A percentile compares a stretch with the other conserved stretches of the same genome.
These are phyloP conservation scores for Venusia cambrica DNA, from an alignment of 2,888 invertebrate genomes.

Conservation along the genomic window DNA sequence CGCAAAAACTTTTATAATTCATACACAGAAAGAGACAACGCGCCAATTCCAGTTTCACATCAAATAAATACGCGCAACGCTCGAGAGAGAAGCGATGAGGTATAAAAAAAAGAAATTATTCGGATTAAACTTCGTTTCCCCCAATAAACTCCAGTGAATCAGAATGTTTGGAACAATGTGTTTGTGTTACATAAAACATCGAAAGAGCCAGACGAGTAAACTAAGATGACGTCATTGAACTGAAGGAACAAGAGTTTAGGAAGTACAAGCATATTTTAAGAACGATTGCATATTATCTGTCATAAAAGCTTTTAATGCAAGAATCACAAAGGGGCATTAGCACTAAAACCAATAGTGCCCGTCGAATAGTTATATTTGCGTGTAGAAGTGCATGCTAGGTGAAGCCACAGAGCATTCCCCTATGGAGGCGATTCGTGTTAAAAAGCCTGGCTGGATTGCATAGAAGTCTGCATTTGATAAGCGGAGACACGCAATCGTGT, in stretches of 20 bases:
- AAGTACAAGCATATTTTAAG: slow-evolving; percentile 4
- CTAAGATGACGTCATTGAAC: slow-evolving; percentile 9
- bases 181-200: slow-evolving; percentile 16
- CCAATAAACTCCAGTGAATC: slow-evolving; percentile 19
- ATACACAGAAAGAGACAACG: slow-evolving; percentile 16
- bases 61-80: slow-evolving; percentile 28
- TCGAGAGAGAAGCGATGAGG: slow-evolving; percentile 15
- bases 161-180: slow-evolving; percentile 21
- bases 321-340: slow-evolving; percentile 9
- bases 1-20: slow-evolving; percentile 16
- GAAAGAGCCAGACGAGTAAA: slow-evolving; percentile 8
- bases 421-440: slow-evolving; percentile 16
- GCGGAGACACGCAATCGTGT: slow-evolving; percentile 10
- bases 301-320: slow-evolving; percentile 4
- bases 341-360: slow-evolving; percentile 2
- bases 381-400: slow-evolving; percentile 17
- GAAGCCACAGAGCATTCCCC: slow-evolving; percentile 5
- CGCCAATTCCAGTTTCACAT: slow-evolving; percentile 21
- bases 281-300: slow-evolving; percentile 4
- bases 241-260: slow-evolving; percentile 8
- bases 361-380: slow-evolving; percentile 16
- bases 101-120: slow-evolving; percentile 25
- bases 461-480: slow-evolving; percentile 13
- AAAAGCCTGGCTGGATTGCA: slow-evolving; percentile 9
- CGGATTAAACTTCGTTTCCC: slow-evolving; percentile 30